Evolutionary conservation across 2,797 vertebrate species (phyloP).

Genomic region (Acropternis orthonyx): DNA sequence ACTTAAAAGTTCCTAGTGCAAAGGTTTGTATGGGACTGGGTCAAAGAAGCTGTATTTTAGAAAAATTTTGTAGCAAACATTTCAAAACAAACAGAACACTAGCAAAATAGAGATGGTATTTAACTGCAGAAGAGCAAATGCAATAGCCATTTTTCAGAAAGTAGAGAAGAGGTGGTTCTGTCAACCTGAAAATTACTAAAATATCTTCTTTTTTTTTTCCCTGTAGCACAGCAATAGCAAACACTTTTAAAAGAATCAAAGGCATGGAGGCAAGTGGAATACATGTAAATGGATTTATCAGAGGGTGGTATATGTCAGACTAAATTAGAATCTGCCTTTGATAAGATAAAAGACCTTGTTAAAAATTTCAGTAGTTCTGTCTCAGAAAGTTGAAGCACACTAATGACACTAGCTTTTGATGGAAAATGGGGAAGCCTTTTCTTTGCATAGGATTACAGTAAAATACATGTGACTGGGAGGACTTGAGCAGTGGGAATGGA

Average conservation of each 20-base stretch:
- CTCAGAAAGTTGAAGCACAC: not conserved
- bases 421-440: not conserved
- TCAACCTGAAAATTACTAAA: not conserved
- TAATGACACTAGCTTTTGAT: not conserved
- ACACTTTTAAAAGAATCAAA: not conserved
- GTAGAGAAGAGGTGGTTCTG: not conserved
- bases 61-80: not conserved
- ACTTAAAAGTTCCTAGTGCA: not conserved
- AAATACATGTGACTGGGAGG: not conserved
- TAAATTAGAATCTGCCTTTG: constrained; percentile 17
- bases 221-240: not conserved
- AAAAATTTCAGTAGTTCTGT: constrained; percentile 22
- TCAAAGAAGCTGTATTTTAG: not conserved
- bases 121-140: not conserved
- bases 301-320: not conserved
- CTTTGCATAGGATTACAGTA: not conserved
- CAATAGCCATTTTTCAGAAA: not conserved
- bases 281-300: not conserved
- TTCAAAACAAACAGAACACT: not conserved
- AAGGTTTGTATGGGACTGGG: not conserved
- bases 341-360: constrained; percentile 1
- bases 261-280: not conserved
- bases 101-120: not conserved
- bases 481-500: not conserved
- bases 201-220: not conserved